phyloP scores from a whole-genome alignment of 2,797 vertebrate genomes.

The Xiphophorus birchmanni region DNA sequence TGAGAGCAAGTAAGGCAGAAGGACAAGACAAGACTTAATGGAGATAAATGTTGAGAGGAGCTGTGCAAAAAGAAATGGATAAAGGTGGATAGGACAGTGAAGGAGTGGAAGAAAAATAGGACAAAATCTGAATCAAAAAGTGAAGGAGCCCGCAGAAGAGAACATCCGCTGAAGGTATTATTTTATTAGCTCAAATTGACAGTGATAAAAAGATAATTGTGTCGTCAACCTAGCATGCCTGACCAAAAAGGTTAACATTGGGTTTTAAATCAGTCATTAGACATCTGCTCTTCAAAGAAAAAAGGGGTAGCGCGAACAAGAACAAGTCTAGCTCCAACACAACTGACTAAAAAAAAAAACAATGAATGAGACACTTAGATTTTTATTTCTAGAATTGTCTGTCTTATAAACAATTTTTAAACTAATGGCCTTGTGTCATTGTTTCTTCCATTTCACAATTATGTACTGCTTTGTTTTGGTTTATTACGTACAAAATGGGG shows the following conservation, averaged over 20 bases:
- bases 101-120: not conserved
- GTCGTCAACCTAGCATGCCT: not conserved
- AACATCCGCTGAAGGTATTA: not conserved
- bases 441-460: too few species aligned
- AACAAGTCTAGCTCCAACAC: too few species aligned
- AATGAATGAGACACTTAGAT: too few species aligned
- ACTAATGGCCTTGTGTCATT: too few species aligned
- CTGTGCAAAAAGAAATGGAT: not conserved
- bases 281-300: not conserved
- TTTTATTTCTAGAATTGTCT: too few species aligned
- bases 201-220: conserved; percentile 7
- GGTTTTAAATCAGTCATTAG: not conserved
- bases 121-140: not conserved
- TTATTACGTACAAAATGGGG: too few species aligned
- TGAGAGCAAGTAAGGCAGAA: conserved; percentile 23
- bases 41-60: conserved; percentile 42
- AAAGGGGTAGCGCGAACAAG: too few species aligned
- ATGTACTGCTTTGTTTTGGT: too few species aligned
- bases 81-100: not conserved
- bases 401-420: too few species aligned
- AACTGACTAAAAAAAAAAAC: too few species aligned
- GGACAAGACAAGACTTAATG: conserved; percentile 40
- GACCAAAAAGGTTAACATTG: not conserved
- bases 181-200: conserved; percentile 1
- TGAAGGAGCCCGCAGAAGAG: not conserved